Evolutionary conservation across 35 echinoderm and acorn worm species (phyloP), one percentile per base, ranked within the genome.

Genomic region (Ophioderma brevispina): DNA sequence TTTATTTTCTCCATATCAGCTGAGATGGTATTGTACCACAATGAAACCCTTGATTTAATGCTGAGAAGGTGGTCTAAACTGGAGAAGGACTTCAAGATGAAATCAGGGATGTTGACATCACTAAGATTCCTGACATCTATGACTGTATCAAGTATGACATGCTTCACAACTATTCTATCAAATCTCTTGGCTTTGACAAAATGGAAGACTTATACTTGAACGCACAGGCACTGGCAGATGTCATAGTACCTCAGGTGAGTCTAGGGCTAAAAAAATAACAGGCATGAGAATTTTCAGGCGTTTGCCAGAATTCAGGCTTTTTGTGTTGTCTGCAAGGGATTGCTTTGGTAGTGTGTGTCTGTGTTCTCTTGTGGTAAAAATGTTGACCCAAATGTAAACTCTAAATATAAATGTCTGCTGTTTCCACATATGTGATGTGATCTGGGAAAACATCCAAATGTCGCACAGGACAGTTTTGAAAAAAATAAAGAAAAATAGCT

Each of bases 91-190:
- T 99, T 99, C 85, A 92, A 95, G 91, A 92, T 91, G 8, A 87
- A 94, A 37, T 90, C 79, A 21, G 91, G 97, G 28, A 81, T 82
- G 18, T 99, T 93, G 97, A 99, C 78, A 99, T 99, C 87, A 95
- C 97, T 37, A 99, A 99, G 88, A 93, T 99, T 36, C 97, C 97
- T 35, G 97, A 99, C 77, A 99, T 99, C 39, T 99, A 99, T 55
- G 97, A 99, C 88, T 99, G 97, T 56, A 90, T 99, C 64, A 99
- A 99, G 81, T 99, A 99, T 32, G 97, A 99, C 75, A 86, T 91
- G 37, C 75, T 93, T 10, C 97, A 99, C 36, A 99, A 99, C 40
- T 90, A 93, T 64, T 80, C 85, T 35, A 87, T 87, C 35, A 82
- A 76, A 19, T 38, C 77, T 1, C 38, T 99, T 0, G 93, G 94